Evolutionary conservation across 1,140 invertebrate species (phyloP).

Genomic region (Watersipora subatra): DNA sequence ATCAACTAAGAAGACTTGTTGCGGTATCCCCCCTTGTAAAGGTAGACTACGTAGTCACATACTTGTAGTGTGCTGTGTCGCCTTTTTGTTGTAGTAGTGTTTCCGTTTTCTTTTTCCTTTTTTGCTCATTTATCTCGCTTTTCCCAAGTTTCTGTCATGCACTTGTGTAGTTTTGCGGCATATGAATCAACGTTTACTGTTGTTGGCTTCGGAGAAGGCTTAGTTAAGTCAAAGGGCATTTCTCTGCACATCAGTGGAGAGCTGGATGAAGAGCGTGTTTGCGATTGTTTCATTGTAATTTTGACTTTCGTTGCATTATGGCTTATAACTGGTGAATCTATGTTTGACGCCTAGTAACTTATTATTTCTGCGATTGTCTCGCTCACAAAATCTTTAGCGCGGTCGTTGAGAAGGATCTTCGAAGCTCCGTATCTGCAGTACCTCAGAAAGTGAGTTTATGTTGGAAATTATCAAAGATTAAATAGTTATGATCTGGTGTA

Average conservation of each 20-base stretch:
- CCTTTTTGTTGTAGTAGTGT: not conserved
- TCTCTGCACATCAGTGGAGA: not conserved
- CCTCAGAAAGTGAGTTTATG: no score
- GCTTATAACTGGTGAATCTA: not conserved
- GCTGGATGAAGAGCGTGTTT: not conserved
- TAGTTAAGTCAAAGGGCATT: not conserved
- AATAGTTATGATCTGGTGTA: no score
- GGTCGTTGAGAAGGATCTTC: slow-evolving; percentile 15
- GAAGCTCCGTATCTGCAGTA: slow-evolving; percentile 15
- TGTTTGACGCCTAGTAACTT: not conserved
- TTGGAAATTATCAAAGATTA: no score
- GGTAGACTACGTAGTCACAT: not conserved
- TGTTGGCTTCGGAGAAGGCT: not conserved
- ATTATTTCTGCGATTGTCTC: not conserved
- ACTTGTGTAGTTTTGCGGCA: not conserved
- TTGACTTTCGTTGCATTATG: not conserved
- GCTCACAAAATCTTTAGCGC: slow-evolving; percentile 9
- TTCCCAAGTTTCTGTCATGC: not conserved
- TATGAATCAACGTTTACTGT: not conserved
- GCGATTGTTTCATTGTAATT: not conserved
- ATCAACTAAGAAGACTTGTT: not conserved
- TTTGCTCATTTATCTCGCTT: not conserved
- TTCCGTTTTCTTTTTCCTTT: not conserved
- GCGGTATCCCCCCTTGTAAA: not conserved
- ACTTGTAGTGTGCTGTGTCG: not conserved